Conservation (phyloP, 2,113 vertebrate genomes). For the Furnarius figulus region DNA sequence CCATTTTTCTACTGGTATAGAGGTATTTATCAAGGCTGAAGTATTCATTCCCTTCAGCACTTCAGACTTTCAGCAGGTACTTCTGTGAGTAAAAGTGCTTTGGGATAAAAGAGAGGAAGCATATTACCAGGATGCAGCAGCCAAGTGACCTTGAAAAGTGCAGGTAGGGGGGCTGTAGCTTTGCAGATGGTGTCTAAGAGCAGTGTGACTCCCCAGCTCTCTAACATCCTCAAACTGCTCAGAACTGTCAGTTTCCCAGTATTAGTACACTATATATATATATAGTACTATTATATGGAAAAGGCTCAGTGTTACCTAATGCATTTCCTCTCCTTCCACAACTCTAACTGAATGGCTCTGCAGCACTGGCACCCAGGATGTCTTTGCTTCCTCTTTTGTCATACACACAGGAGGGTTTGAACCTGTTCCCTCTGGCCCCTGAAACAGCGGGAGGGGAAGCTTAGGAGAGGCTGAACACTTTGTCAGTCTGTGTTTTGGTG, state of each 20-base stretch:
- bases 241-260: not conserved
- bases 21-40: not conserved
- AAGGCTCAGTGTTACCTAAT: not conserved
- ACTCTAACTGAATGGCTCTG: not conserved
- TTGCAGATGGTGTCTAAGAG: not conserved
- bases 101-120: not conserved
- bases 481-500: not conserved
- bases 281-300: not conserved
- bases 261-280: not conserved
- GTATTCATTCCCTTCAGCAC: not conserved
- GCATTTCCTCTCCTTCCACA: not conserved
- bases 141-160: not conserved
- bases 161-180: not conserved
- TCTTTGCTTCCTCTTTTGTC: not conserved
- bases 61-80: not conserved
- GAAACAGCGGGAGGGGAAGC: not conserved
- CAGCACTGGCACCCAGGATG: not conserved
- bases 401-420: not conserved
- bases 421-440: not conserved
- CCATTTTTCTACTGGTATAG: not conserved
- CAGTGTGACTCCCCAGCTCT: not conserved
- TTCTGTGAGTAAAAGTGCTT: not conserved
- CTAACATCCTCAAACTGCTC: not conserved
- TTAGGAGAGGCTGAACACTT: not conserved
- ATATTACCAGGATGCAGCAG: not conserved